Evolutionary conservation across 2,888 invertebrate genomes (phyloP).

Genomic region (Eupithecia inturbata): DNA sequence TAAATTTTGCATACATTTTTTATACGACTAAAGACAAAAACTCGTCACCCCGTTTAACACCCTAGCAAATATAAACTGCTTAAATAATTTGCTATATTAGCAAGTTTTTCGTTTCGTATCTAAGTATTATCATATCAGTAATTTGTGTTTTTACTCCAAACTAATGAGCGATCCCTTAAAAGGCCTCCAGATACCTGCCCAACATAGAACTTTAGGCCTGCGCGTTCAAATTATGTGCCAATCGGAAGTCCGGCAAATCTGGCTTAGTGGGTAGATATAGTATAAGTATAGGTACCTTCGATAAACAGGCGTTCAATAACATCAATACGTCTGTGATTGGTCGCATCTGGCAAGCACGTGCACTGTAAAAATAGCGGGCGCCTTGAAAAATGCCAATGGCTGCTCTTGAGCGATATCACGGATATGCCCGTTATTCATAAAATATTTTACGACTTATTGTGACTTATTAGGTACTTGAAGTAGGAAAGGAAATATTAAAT

Average conservation of each 20-base stretch:
- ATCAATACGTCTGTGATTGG: slow-evolving; percentile 31
- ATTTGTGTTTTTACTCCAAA: background rate
- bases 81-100: too few relatives aligned
- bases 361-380: slow-evolving; percentile 54
- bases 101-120: too few relatives aligned
- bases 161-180: background rate
- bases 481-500: background rate
- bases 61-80: too few relatives aligned
- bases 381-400: slow-evolving; percentile 50
- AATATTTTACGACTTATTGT: slow-evolving; percentile 27
- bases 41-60: too few relatives aligned
- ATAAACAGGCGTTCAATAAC: slow-evolving; percentile 22
- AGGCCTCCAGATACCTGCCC: background rate
- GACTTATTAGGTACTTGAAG: slow-evolving; percentile 13
- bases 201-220: too few relatives aligned
- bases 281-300: background rate
- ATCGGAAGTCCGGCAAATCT: background rate
- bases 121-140: background rate
- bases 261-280: background rate
- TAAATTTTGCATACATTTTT: too few relatives aligned
- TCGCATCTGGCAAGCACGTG: slow-evolving; percentile 59
- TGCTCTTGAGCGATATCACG: slow-evolving; percentile 50
- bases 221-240: background rate
- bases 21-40: too few relatives aligned
- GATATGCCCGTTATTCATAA: slow-evolving; percentile 38